Evolutionary conservation across 2,888 invertebrate species (phyloP).

Genomic region (Pseudanteris insignis): DNA sequence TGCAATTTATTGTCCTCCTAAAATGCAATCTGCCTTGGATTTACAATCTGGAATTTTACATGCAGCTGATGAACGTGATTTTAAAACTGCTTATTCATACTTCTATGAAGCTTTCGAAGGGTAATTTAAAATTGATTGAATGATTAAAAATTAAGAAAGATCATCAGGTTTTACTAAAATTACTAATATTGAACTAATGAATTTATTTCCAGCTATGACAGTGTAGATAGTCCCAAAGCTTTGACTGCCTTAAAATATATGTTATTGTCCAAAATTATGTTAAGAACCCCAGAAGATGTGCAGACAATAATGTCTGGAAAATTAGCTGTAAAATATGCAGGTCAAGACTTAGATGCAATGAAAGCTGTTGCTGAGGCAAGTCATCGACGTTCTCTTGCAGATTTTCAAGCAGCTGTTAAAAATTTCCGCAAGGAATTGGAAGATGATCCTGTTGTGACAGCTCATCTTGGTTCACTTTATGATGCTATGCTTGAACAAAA

Average conservation of each 20-base stretch:
- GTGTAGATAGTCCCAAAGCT: constrained; percentile 90
- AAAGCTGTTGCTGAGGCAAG: constrained; percentile 95
- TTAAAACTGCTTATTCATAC: constrained; percentile 99
- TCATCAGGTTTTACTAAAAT: too few relatives aligned
- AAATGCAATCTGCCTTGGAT: constrained; percentile 97
- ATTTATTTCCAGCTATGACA: constrained; percentile 75
- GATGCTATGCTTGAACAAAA: constrained; percentile 99
- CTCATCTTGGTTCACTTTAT: constrained; percentile 95
- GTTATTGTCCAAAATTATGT: constrained; percentile 98
- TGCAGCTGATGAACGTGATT: constrained; percentile 99
- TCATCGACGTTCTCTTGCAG: constrained; percentile 94
- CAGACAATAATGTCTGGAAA: constrained; percentile 95
- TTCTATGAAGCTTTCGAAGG: constrained; percentile 99
- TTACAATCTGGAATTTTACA: constrained; percentile 97
- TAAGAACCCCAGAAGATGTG: constrained; percentile 96
- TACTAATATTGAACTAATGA: constrained; percentile 1
- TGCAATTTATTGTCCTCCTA: constrained; percentile 98
- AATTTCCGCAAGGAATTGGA: constrained; percentile 89
- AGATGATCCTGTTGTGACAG: constrained; percentile 95
- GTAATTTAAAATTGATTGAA: constrained; percentile 66
- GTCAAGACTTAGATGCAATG: constrained; percentile 97
- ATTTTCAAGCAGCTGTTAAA: constrained; percentile 91
- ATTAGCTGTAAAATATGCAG: constrained; percentile 94
- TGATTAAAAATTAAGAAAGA: background rate
- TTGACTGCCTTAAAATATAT: constrained; percentile 98